phyloP scores from a whole-genome alignment of 2,888 invertebrate species.

The Halictus quadricinctus region DNA sequence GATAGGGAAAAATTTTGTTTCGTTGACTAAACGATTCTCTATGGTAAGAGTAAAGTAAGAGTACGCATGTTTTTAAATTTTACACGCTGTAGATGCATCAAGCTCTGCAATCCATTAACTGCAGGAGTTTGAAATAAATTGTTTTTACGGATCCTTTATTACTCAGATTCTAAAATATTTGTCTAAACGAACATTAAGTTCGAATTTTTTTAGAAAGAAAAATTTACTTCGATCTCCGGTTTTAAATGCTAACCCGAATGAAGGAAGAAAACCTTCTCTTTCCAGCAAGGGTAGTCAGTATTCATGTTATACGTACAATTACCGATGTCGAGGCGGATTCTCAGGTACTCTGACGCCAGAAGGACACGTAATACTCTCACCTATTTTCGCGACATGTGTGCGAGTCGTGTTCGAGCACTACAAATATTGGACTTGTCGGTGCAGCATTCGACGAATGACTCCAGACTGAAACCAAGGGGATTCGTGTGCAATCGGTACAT shows the following conservation, averaged over 20 bases:
- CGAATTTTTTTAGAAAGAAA: too few species aligned
- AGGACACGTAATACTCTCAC: slow-evolving; percentile 45
- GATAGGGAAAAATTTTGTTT: background rate
- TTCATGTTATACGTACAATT: slow-evolving; percentile 36
- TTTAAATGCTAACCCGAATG: background rate
- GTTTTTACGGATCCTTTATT: too few species aligned
- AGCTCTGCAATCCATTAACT: too few species aligned
- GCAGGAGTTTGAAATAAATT: too few species aligned
- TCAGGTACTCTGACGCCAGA: slow-evolving; percentile 57
- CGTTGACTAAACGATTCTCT: background rate
- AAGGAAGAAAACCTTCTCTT: background rate
- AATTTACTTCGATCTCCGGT: too few species aligned
- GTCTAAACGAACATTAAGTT: too few species aligned
- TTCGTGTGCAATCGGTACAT: slow-evolving; percentile 27
- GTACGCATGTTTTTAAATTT: background rate
- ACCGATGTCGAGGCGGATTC: slow-evolving; percentile 45
- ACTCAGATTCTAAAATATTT: too few species aligned
- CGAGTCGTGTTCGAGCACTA: slow-evolving; percentile 74
- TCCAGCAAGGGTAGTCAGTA: slow-evolving; percentile 12
- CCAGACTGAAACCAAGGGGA: slow-evolving; percentile 46
- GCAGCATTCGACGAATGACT: slow-evolving; percentile 77
- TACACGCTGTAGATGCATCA: too few species aligned
- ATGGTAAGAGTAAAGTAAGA: background rate
- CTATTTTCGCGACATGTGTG: slow-evolving; percentile 55
- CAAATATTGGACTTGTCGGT: slow-evolving; percentile 79